phyloP scores from a whole-genome alignment of 2,888 invertebrate species.

The Rotaria magnacalcarata region DNA sequence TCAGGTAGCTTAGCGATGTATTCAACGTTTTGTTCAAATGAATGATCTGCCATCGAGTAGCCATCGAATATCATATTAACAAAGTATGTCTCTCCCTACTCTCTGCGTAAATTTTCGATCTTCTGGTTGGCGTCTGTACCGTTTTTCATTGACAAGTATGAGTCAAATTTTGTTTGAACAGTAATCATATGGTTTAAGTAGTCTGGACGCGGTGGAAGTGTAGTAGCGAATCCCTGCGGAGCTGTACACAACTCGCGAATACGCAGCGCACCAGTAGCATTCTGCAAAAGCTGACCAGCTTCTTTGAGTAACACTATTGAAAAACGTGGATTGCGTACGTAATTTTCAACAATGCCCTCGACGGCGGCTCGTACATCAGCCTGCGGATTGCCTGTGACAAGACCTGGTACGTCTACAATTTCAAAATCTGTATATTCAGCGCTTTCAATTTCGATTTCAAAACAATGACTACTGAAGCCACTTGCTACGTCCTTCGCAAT shows the following conservation, averaged over 20 bases:
- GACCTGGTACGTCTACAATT: not conserved
- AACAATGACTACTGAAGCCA: not conserved
- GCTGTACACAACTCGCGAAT: not conserved
- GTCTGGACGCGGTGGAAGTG: not conserved
- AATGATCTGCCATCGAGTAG: not conserved
- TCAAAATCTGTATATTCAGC: not conserved
- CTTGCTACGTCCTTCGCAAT: not conserved
- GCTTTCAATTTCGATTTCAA: not conserved
- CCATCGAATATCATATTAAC: not conserved
- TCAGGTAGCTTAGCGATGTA: too few species aligned
- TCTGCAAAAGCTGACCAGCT: not conserved
- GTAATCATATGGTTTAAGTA: not conserved
- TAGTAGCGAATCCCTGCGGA: not conserved
- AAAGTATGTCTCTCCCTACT: not conserved
- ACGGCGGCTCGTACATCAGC: not conserved
- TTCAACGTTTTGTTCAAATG: not conserved
- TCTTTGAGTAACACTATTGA: not conserved
- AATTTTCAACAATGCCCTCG: not conserved
- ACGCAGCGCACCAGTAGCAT: not conserved
- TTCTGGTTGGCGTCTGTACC: not conserved
- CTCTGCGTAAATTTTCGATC: not conserved
- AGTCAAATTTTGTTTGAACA: not conserved
- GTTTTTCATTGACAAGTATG: not conserved
- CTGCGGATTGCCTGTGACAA: not conserved
- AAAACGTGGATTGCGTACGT: not conserved